Evolutionary conservation across 2,888 invertebrate genomes (phyloP).

Genomic region (Hemistola chrysoprasaria): DNA sequence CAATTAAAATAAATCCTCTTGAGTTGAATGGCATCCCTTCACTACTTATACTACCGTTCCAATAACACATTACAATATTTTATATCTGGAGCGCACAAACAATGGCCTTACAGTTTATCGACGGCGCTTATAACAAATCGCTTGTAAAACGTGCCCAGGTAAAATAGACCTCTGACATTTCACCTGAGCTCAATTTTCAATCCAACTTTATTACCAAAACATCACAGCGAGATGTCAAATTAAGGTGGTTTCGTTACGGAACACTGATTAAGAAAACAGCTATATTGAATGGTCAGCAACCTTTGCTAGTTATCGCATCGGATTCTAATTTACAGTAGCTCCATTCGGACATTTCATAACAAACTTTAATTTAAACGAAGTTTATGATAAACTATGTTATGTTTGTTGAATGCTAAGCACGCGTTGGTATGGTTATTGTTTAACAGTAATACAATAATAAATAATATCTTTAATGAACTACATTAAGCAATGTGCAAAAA

Average conservation of each 20-base stretch:
- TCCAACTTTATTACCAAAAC: constrained; percentile 13
- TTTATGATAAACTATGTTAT: constrained; percentile 23
- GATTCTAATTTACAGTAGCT: constrained; percentile 38
- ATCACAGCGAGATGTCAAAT: constrained; percentile 34
- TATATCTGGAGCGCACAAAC: constrained; percentile 57
- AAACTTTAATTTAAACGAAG: constrained; percentile 28
- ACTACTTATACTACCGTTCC: constrained; percentile 24
- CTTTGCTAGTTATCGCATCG: constrained; percentile 53
- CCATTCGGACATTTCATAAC: constrained; percentile 27
- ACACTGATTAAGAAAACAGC: constrained; percentile 69
- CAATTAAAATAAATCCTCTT: constrained; percentile 15
- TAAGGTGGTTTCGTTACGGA: constrained; percentile 42
- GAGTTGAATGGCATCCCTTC: constrained; percentile 35
- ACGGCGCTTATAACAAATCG: constrained; percentile 60
- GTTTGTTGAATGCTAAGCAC: constrained; percentile 21
- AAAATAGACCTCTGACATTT: constrained; percentile 42
- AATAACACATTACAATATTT: constrained; percentile 54
- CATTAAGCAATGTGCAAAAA: neutral
- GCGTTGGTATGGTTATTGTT: constrained; percentile 12
- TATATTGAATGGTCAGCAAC: constrained; percentile 52
- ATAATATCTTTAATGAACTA: constrained; percentile 23
- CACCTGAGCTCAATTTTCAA: constrained; percentile 28
- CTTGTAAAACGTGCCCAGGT: constrained; percentile 48
- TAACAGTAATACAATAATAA: constrained; percentile 1
- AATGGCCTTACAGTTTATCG: constrained; percentile 63